Base-by-base conservation (phyloP, 2,888 invertebrate genomes). In the Ennomos fuscantarius region DNA sequence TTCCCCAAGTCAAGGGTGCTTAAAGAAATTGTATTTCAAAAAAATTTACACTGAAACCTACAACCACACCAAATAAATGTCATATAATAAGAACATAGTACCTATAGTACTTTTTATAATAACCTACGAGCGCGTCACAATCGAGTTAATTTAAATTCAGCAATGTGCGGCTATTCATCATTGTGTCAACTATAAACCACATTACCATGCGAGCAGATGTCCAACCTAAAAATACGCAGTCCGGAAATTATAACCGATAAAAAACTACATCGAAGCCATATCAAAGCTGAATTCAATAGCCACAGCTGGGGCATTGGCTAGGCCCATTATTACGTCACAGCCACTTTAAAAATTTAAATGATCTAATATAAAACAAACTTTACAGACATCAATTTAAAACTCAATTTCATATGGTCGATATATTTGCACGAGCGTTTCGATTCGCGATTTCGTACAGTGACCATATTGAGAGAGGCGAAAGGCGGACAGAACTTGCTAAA, bases 381-480 rank as follows among this genome's bases (percentile, higher is more conserved):
- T 54, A 45, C 11, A 1, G 0, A 1, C 3, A 13, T 10, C 6
- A 0, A 1, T 10, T 52, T 56, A 66, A 50, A 54, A 58, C 49
- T 39, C 32, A 52, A 58, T 58, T 53, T 44, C 8, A 9, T 9
- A 13, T 9, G 8, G 8, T 37, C 1, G 8, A 24, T 9, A 9
- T 8, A 9, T n/a, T 31, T n/a, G 31, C 42, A 45, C 51, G 36
- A 55, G 24, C 6, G 24, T 24, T 49, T 60, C 35, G 31, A 44
- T 57, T 65, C 62, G 66, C 71, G 59, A 68, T 66, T 68, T 69
- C 44, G 60, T 74, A 74, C 58, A 67, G 81, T 80, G 70, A 78
- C 81, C 79, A 81, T 72, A 66, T 57, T 49, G 40, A 64, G 62
- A 40, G 53, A 40, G 50, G 63, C 59, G 69, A 71, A 72, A 72